These are phyloP conservation scores for Gnathonemus longibarbis DNA, from an alignment of 2,113 vertebrate genomes.

Conservation along the genomic window DNA sequence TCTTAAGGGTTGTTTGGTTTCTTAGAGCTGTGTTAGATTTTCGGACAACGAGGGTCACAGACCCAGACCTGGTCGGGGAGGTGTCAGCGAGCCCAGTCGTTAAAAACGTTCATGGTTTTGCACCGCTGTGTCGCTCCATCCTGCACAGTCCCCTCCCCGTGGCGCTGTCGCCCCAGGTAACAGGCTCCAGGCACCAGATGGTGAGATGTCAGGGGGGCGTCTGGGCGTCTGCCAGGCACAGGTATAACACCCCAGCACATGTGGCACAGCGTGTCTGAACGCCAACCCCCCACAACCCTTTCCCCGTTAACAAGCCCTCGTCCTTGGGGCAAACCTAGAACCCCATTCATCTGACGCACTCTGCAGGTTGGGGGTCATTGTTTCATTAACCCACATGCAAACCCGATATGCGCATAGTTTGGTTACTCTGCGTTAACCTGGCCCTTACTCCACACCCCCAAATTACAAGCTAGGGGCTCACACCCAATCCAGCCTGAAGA, in stretches of 20 bases:
- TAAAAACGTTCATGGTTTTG: not conserved
- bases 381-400: not conserved
- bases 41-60: not conserved
- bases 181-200: slow-evolving; percentile 35
- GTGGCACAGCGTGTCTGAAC: slow-evolving; percentile 36
- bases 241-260: slow-evolving; percentile 32
- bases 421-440: not conserved
- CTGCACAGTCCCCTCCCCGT: not conserved
- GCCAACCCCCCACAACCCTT: slow-evolving; percentile 2
- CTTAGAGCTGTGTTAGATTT: not conserved
- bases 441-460: not conserved
- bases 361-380: not conserved
- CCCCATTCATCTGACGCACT: not conserved
- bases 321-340: not conserved
- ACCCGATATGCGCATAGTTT: not conserved
- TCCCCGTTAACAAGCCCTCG: not conserved
- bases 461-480: slow-evolving; percentile 7
- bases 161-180: slow-evolving; percentile 23
- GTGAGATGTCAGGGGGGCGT: not conserved
- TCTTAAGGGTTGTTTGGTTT: not conserved
- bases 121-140: not conserved
- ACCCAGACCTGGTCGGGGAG: not conserved
- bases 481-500: not conserved
- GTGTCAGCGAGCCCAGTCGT: not conserved
- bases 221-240: slow-evolving; percentile 22